phyloP scores from a whole-genome alignment of 2,113 vertebrate species.

The Jaculus jaculus region DNA sequence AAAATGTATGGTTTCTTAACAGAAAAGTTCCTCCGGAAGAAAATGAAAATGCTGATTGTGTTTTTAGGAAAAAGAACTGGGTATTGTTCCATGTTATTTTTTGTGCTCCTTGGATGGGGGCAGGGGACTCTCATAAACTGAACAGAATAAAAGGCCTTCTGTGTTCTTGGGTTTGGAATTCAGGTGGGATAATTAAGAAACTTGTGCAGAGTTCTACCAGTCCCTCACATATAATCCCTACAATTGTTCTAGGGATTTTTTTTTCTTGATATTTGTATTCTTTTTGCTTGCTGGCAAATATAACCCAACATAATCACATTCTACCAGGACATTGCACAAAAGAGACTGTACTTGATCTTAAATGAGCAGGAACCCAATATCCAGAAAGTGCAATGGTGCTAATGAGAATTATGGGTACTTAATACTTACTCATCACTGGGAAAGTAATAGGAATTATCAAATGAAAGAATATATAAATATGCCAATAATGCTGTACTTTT shows the following conservation, averaged over 20 bases:
- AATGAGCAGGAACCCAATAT: background rate
- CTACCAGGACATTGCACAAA: background rate
- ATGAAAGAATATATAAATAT: background rate
- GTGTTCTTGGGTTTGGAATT: constrained; percentile 66
- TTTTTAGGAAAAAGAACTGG: constrained; percentile 58
- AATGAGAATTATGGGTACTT: background rate
- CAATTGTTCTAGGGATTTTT: constrained; percentile 32
- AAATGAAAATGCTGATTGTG: constrained; percentile 40
- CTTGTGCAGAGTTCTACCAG: constrained; percentile 19
- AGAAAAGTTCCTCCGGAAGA: constrained; percentile 65
- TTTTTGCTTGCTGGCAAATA: constrained; percentile 16
- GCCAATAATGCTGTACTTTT: background rate
- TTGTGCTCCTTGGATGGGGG: background rate
- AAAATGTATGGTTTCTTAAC: constrained; percentile 66
- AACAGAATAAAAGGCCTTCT: constrained; percentile 50
- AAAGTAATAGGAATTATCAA: background rate
- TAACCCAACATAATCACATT: constrained; percentile 32
- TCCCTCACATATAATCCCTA: constrained; percentile 39
- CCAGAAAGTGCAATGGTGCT: background rate
- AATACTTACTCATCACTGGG: background rate
- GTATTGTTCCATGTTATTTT: background rate
- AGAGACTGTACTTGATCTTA: background rate
- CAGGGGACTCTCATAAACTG: background rate
- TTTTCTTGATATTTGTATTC: background rate
- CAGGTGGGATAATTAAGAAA: constrained; percentile 70